phyloP scores from a whole-genome alignment of 2,888 invertebrate genomes.

The Deroplatys truncata region DNA sequence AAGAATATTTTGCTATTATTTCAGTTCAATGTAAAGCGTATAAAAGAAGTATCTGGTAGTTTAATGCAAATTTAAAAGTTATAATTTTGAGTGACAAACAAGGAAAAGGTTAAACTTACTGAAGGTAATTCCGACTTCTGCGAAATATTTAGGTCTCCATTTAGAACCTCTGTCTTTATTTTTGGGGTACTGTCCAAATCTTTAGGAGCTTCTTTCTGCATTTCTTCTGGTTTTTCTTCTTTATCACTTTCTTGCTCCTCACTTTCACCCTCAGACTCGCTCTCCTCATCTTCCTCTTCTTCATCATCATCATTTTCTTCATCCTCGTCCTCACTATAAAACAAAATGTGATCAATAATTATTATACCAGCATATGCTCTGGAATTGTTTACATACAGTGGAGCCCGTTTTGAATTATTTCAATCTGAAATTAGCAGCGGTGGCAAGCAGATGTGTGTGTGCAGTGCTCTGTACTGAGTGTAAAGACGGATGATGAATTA shows the following conservation, averaged over 20 bases:
- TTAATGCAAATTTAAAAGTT: too few species aligned
- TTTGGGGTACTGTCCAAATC: background rate
- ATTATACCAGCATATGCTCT: too few species aligned
- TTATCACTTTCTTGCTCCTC: slow-evolving; percentile 42
- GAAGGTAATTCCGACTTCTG: background rate
- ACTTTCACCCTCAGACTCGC: slow-evolving; percentile 56
- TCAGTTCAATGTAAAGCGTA: too few species aligned
- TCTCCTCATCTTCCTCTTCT: slow-evolving; percentile 56
- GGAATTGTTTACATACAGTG: too few species aligned
- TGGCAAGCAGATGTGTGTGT: too few species aligned
- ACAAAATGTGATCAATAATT: background rate
- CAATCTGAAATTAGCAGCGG: too few species aligned
- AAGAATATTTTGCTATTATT: too few species aligned
- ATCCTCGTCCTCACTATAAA: slow-evolving; percentile 19
- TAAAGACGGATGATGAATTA: too few species aligned
- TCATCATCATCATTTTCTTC: background rate
- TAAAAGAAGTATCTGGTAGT: too few species aligned
- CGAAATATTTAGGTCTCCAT: slow-evolving; percentile 31
- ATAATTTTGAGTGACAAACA: too few species aligned
- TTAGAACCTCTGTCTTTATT: background rate
- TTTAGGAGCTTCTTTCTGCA: slow-evolving; percentile 33
- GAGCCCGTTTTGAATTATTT: too few species aligned
- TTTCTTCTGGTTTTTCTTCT: slow-evolving; percentile 38
- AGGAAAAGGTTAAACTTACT: background rate
- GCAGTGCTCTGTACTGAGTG: too few species aligned